phyloP scores from a whole-genome alignment of 2,888 invertebrate species.

The Trachelus stipa region DNA sequence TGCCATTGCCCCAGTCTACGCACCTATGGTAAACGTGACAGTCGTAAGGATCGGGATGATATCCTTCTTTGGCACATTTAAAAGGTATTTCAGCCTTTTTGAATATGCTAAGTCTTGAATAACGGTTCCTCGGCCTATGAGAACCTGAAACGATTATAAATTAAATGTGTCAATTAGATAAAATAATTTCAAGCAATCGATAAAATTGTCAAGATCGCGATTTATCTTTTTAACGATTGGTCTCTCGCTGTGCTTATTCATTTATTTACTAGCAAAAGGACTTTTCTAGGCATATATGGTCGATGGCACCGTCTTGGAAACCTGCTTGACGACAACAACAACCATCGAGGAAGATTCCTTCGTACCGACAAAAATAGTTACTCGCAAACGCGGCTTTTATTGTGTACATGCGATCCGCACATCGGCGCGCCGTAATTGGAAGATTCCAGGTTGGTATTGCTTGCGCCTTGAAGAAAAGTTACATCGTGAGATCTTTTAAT shows the following conservation, averaged over 20 bases:
- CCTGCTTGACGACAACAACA: constrained; percentile 58
- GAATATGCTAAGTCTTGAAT: neutral
- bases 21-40: constrained; percentile 83
- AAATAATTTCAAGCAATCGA: constrained; percentile 6
- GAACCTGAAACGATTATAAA: constrained; percentile 22
- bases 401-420: neutral
- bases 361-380: neutral
- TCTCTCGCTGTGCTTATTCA: neutral
- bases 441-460: neutral
- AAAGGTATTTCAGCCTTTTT: constrained; percentile 55
- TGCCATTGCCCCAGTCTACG: constrained; percentile 71
- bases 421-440: constrained; percentile 3
- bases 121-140: neutral
- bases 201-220: neutral
- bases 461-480: neutral
- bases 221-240: neutral
- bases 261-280: neutral
- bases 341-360: constrained; percentile 28
- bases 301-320: constrained; percentile 29
- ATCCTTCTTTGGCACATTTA: constrained; percentile 76
- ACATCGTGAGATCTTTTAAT: neutral
- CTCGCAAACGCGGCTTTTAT: neutral
- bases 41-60: constrained; percentile 77
- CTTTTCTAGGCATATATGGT: neutral
- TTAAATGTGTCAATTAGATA: neutral